Base-by-base conservation (phyloP, 1,140 invertebrate genomes). In the Popillia japonica region DNA sequence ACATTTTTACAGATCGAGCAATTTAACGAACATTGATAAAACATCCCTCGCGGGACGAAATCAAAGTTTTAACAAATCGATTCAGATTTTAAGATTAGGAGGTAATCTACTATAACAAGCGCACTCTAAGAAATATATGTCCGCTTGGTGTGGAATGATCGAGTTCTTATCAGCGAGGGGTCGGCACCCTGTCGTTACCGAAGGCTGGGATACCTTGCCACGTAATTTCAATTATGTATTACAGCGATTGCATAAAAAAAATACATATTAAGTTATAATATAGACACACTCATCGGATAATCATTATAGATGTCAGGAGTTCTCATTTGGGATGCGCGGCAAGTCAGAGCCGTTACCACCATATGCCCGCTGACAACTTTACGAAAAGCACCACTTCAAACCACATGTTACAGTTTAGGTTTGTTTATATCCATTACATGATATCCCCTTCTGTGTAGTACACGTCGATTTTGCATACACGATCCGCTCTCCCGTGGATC, bases 291-390 rank as follows among this genome's bases (percentile, higher is more conserved):
- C 81, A 85, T 85, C 84, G 81, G 17, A 64, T 64, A 23, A 27
- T 64, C 61, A 84, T 85, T 85, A 85, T 77, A 79, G 72, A 78
- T 76, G 82, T 80, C 80, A 64, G 61, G 17, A 27, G 61, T 77
- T 55, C 81, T 85, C 79, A 83, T 84, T 85, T 83, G 77, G 80
- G 80, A 85, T 85, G 80, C 84, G 82, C 77, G 74, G 79, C 81
- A 81, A 80, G 84, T 82, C 80, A 78, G 80, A 78, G 81, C 82
- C 83, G 82, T 85, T 84, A 85, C 84, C 84, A 85, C 84, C 84
- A 85, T 83, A 84, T 85, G 84, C 83, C 83, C 84, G 81, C 81
- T 82, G 84, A 84, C 83, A 85, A 85, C 83, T 85, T 85, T 85
- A 84, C 84, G 84, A 84, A 81, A 83, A 83, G 82, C 83, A 85